Base-by-base conservation (phyloP, 2,797 vertebrate species). In the Crocidura indochinensis region DNA sequence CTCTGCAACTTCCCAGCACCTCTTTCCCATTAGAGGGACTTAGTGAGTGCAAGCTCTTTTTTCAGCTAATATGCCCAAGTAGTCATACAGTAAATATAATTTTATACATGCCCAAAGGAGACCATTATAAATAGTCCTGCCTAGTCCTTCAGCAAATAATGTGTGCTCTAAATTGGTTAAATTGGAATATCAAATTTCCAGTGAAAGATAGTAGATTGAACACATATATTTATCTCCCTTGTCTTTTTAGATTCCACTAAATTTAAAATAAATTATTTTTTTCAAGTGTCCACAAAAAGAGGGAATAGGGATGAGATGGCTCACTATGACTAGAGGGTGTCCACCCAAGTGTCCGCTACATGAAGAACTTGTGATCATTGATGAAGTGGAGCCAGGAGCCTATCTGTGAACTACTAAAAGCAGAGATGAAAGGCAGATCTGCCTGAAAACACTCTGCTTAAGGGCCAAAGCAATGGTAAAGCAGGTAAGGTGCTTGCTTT, bases 131-230 rank as follows among this genome's bases (percentile, higher is more conserved):
- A 44, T 49, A 78, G 38, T 12, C 17, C 49, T 46, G 47, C 26
- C 29, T 15, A 27, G 51, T 29, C 38, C 38, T 74, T 12, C 62
- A 74, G 68, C 19, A 85, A 89, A 46, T 69, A 60, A 85, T 68
- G 46, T 64, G 11, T 51, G 12, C 8, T 26, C 51, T 29, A 73
- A 56, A 85, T 20, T 71, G 46, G 81, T 65, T 89, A 72, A 68
- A 65, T 6, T 72, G 51, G 62, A 96, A 67, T 19, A 76, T 10
- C 26, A 73, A 47, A 31, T 67, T 69, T n/a, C 47, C 29, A 51
- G 22, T 24, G 26, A 22, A 49, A 67, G n/a, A 76, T 38, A n/a
- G 60, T 27, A 65, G 24, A 86, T 3, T 38, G 15, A 67, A 53
- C 73, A 75, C 10, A 53, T 31, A 7, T 47, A 67, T 86, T 67